Percentiles rank a stretch among this genome's conserved stretches.
Conservation (phyloP, 2,797 vertebrate genomes). For the Amniataba percoides region DNA sequence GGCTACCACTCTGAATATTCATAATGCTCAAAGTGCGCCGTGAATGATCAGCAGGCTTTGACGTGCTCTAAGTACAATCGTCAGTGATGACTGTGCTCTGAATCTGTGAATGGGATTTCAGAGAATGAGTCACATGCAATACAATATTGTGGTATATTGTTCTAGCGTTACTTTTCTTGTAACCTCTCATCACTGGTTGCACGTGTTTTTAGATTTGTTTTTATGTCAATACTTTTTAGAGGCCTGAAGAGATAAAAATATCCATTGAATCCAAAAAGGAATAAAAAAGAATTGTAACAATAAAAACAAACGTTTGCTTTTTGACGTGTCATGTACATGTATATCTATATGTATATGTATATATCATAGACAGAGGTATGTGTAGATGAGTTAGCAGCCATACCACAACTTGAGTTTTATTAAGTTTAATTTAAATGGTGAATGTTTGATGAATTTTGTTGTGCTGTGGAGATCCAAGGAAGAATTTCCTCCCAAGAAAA, state of each 20-base stretch:
- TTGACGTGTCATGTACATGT: too few relatives aligned
- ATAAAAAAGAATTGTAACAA: too few relatives aligned
- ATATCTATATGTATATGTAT: too few relatives aligned
- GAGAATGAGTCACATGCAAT: constrained; percentile 3
- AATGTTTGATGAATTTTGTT: neutral
- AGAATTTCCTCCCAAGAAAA: too few relatives aligned
- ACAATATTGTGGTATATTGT: neutral
- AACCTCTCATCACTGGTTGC: neutral
- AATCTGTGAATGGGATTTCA: constrained; percentile 42
- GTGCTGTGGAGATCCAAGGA: too few relatives aligned
- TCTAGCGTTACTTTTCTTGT: neutral
- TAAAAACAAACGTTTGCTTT: too few relatives aligned
- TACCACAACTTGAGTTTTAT: neutral
- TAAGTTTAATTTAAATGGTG: neutral
- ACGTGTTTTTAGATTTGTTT: neutral
- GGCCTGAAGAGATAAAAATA: neutral
- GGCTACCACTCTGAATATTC: constrained; percentile 55
- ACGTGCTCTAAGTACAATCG: constrained; percentile 31
- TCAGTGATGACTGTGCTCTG: constrained; percentile 17
- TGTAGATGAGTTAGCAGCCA: neutral
- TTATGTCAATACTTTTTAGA: neutral
- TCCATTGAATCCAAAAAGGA: too few relatives aligned
- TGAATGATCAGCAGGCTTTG: constrained; percentile 47
- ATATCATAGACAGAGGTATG: too few relatives aligned
- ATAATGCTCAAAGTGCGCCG: constrained; percentile 43